Evolutionary conservation across 2,113 vertebrate genomes (phyloP).

Genomic region (Rafetus swinhoei): DNA sequence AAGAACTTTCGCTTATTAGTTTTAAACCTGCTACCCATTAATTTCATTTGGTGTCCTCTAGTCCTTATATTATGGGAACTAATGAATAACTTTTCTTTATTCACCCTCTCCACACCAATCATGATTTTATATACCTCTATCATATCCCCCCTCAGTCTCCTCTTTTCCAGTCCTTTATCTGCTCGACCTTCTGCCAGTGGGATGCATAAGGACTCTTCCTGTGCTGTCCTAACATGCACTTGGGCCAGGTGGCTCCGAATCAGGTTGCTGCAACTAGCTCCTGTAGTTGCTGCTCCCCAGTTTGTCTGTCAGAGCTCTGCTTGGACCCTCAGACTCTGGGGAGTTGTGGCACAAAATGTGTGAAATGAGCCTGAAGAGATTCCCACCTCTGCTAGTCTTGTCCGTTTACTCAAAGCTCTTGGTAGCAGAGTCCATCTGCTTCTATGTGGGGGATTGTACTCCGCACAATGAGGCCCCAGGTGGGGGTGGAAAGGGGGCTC

Average conservation of each 20-base stretch:
- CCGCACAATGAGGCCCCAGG: not conserved
- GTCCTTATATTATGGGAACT: too few relatives aligned
- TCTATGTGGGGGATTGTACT: not conserved
- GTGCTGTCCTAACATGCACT: not conserved
- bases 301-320: not conserved
- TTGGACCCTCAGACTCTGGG: not conserved
- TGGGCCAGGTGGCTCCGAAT: not conserved
- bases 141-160: too few relatives aligned
- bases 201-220: not conserved
- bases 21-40: too few relatives aligned
- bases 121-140: too few relatives aligned
- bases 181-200: too few relatives aligned
- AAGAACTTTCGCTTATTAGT: too few relatives aligned
- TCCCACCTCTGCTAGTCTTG: not conserved
- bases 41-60: too few relatives aligned
- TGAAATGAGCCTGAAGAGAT: not conserved
- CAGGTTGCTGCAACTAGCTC: not conserved
- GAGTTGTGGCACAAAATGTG: not conserved
- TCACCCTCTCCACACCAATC: too few relatives aligned
- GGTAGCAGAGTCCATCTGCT: not conserved
- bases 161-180: too few relatives aligned
- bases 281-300: not conserved
- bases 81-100: too few relatives aligned
- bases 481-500: too few relatives aligned
- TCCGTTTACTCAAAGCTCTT: not conserved